phyloP scores from a whole-genome alignment of 2,797 vertebrate genomes.

The Austrolebias charrua region DNA sequence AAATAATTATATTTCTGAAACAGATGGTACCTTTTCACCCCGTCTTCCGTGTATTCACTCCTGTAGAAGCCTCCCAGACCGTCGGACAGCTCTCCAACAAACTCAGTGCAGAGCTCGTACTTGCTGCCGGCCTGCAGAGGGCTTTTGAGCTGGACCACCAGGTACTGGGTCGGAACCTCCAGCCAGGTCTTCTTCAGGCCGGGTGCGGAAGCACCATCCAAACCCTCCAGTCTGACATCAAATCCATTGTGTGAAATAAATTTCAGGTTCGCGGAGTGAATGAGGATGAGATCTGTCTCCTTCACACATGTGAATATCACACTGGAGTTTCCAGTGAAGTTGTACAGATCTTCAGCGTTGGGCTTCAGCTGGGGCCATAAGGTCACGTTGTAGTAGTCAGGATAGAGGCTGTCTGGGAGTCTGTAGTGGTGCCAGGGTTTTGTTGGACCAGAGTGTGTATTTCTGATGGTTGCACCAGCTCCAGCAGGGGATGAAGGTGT shows the following conservation, averaged over 20 bases:
- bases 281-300: constrained; percentile 75
- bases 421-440: constrained; percentile 72
- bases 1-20: not conserved
- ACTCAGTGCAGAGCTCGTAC: constrained; percentile 79
- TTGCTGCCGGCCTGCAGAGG: constrained; percentile 35
- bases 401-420: constrained; percentile 60
- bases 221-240: constrained; percentile 26
- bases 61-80: constrained; percentile 92
- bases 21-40: constrained; percentile 69
- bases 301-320: constrained; percentile 63
- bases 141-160: constrained; percentile 79
- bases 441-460: constrained; percentile 65
- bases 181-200: constrained; percentile 55
- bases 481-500: constrained; percentile 12
- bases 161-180: constrained; percentile 80
- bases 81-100: constrained; percentile 84
- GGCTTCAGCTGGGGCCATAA: constrained; percentile 63
- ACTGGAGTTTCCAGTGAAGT: constrained; percentile 59
- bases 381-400: constrained; percentile 60
- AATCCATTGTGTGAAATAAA: constrained; percentile 59
- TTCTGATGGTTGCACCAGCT: constrained; percentile 58
- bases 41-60: constrained; percentile 82
- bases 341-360: constrained; percentile 38
- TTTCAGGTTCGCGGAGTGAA: constrained; percentile 90
- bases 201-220: constrained; percentile 4